phyloP scores from a whole-genome alignment of 2,888 invertebrate genomes.

The Molorchus minor region DNA sequence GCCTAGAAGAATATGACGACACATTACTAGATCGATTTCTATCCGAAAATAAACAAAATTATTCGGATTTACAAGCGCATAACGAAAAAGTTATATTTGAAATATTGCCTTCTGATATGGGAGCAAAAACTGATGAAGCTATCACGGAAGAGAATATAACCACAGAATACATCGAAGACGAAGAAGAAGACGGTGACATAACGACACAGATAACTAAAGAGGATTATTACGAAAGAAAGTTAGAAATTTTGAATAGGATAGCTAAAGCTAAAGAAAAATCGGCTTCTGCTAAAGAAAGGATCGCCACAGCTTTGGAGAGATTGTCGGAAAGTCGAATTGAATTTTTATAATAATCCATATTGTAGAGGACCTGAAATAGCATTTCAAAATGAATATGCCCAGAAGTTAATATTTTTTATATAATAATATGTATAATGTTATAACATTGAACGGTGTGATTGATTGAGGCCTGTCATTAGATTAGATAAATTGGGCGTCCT shows the following conservation, averaged over 20 bases:
- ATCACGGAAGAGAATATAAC: too few species aligned
- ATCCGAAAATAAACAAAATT: neutral
- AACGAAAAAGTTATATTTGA: neutral
- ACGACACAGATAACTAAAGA: neutral
- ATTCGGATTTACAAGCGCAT: neutral
- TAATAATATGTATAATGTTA: too few species aligned
- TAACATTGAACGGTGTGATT: too few species aligned
- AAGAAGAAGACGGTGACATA: too few species aligned
- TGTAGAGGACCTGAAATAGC: too few species aligned
- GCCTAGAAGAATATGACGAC: neutral
- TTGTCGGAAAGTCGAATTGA: neutral
- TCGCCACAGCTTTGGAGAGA: constrained; percentile 7
- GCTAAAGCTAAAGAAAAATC: constrained; percentile 12
- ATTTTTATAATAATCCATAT: neutral
- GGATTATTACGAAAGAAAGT: constrained; percentile 1
- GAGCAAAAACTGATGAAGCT: too few species aligned
- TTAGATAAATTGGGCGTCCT: too few species aligned
- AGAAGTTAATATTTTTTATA: too few species aligned
- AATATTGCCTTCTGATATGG: neutral
- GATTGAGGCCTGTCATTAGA: too few species aligned
- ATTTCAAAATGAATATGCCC: too few species aligned
- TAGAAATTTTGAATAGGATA: neutral
- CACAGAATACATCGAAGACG: too few species aligned
- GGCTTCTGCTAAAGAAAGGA: neutral
- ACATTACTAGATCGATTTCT: neutral